A percentile compares a stretch with the other conserved stretches of the same genome.
Conservation (phyloP, 2,113 vertebrate species). For the Carettochelys insculpta region DNA sequence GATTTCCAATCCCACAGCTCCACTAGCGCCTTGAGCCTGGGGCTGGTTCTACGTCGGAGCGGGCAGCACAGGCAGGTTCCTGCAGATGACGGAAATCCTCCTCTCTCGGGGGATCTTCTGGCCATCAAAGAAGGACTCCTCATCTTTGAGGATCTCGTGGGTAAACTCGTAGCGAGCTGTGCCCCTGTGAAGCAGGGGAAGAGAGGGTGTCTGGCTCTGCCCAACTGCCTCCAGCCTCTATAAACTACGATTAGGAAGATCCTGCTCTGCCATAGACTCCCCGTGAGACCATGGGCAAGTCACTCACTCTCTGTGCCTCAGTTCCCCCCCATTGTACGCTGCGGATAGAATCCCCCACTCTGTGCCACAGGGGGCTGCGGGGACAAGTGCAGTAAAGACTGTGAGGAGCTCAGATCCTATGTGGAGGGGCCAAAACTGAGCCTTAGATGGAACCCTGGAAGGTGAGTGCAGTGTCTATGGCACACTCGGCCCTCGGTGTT, state of each 20-base stretch:
- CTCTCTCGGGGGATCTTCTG: slow-evolving; percentile 79
- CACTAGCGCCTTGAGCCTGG: neutral
- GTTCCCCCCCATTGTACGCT: neutral
- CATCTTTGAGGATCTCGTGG: slow-evolving; percentile 87
- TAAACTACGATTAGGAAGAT: neutral
- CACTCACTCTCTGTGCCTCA: neutral
- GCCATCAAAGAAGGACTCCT: slow-evolving; percentile 85
- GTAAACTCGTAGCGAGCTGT: slow-evolving; percentile 85
- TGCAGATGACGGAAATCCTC: slow-evolving; percentile 88
- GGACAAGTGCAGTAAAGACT: neutral
- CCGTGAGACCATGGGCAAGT: neutral
- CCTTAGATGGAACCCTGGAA: neutral
- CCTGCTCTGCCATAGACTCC: neutral
- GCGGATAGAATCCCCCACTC: neutral
- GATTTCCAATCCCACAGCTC: neutral
- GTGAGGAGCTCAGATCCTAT: neutral
- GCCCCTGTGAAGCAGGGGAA: slow-evolving; percentile 70
- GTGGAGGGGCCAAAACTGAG: neutral
- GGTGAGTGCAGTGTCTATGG: neutral
- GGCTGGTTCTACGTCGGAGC: neutral
- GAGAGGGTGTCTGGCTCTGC: neutral
- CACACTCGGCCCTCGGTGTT: too few relatives aligned
- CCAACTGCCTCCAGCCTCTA: neutral
- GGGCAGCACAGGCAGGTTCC: slow-evolving; percentile 78
- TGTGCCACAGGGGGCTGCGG: neutral